Evolutionary conservation across 2,113 vertebrate species (phyloP).

Genomic region (Bettongia penicillata): DNA sequence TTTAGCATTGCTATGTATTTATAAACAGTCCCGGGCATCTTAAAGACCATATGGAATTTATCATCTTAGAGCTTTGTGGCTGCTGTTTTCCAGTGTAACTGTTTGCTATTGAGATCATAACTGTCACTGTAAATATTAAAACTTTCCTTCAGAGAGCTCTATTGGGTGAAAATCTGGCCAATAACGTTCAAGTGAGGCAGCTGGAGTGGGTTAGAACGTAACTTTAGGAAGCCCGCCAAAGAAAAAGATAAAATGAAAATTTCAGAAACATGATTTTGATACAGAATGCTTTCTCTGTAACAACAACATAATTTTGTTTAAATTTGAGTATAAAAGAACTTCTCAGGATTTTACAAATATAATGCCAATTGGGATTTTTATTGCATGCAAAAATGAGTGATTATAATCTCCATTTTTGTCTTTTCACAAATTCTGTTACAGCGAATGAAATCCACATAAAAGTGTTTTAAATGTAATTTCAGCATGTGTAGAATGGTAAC

Average conservation of each 20-base stretch:
- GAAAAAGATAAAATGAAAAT: neutral
- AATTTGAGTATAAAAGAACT: neutral
- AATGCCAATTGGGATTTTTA: neutral
- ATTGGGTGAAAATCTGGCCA: neutral
- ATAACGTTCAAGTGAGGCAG: neutral
- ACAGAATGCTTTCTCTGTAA: neutral
- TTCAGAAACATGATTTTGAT: neutral
- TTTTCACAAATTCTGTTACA: neutral
- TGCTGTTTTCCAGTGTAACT: fast-evolving
- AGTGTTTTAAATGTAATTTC: neutral
- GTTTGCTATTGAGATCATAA: too few species aligned
- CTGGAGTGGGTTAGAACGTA: neutral
- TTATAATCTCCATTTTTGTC: neutral
- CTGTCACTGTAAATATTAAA: fast-evolving
- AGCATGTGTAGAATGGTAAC: neutral
- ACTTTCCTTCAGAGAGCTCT: neutral
- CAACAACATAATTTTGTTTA: neutral
- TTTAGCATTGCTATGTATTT: neutral
- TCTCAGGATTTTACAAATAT: neutral
- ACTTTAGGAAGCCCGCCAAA: neutral
- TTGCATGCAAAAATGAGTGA: neutral
- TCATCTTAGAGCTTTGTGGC: fast-evolving
- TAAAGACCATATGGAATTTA: fast-evolving
- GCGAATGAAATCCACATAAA: neutral
- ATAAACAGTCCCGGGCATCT: fast-evolving